phyloP scores from a whole-genome alignment of 2,888 invertebrate genomes.

The Sturmia bella region DNA sequence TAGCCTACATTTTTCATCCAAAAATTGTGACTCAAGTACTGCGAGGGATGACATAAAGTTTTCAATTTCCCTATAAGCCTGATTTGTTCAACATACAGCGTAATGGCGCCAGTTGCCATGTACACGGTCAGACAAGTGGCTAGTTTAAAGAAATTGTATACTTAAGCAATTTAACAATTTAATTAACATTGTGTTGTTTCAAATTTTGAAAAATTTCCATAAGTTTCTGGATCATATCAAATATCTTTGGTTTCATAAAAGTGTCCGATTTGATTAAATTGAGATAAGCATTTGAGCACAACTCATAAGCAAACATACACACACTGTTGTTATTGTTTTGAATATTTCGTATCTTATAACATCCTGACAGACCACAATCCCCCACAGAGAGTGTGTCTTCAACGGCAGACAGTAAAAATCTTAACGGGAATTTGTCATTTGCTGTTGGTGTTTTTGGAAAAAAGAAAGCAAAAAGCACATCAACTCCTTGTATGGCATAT shows the following conservation, averaged over 20 bases:
- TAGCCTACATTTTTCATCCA: too few relatives aligned
- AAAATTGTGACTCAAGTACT: too few relatives aligned
- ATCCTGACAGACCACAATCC: conserved; percentile 34
- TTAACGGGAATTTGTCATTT: conserved; percentile 45
- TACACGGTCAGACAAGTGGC: too few relatives aligned
- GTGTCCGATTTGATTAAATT: conserved; percentile 19
- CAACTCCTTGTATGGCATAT: conserved; percentile 6
- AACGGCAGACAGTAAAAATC: conserved; percentile 20
- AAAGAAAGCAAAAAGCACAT: conserved; percentile 4
- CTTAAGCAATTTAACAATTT: too few relatives aligned
- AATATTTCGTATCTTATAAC: conserved; percentile 24
- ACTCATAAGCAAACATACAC: background rate
- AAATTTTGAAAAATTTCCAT: background rate
- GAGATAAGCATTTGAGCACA: too few relatives aligned
- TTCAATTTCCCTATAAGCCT: too few relatives aligned
- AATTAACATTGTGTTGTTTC: too few relatives aligned
- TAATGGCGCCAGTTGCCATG: too few relatives aligned
- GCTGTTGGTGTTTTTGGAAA: conserved; percentile 2
- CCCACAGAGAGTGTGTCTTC: conserved; percentile 37
- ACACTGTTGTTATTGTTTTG: background rate
- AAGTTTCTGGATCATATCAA: background rate
- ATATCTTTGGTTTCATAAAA: background rate
- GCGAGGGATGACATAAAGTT: too few relatives aligned
- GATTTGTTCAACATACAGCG: too few relatives aligned
- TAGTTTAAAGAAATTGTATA: too few relatives aligned